Percentiles rank a stretch among this genome's conserved stretches.
phyloP scores from a whole-genome alignment of 1,140 invertebrate species.

The silkworm (Bombyx mori) region ASM3026992v2 NC_085128.1:2756501-2757000 shows the following conservation, averaged over 20 bases:
- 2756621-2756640: slow-evolving; percentile 52
- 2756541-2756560: slow-evolving; percentile 49
- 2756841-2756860: slow-evolving; percentile 73
- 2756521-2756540: slow-evolving; percentile 97
- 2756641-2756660: slow-evolving; percentile 55
- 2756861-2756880: slow-evolving; percentile 93
- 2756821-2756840: neutral
- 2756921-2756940: slow-evolving; percentile 87
- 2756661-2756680: slow-evolving; percentile 69
- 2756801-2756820: slow-evolving; percentile 24
- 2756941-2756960: slow-evolving; percentile 95
- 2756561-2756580: slow-evolving; percentile 35
- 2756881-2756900: slow-evolving; percentile 84
- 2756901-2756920: slow-evolving; percentile 95
- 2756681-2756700: slow-evolving; percentile 67
- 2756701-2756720: slow-evolving; percentile 71
- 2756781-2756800: slow-evolving; percentile 8
- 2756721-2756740: slow-evolving; percentile 39
- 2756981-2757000: slow-evolving; percentile 95
- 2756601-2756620: slow-evolving; percentile 23
- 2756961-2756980: slow-evolving; percentile 92
- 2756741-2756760: too few relatives aligned
- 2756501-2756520: slow-evolving; percentile 93
- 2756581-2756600: slow-evolving; percentile 16
- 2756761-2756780: too few relatives aligned